A percentile compares a stretch with the other conserved stretches of the same genome.
phyloP scores from a whole-genome alignment of 2,113 vertebrate genomes.

The Cathartes aura region DNA sequence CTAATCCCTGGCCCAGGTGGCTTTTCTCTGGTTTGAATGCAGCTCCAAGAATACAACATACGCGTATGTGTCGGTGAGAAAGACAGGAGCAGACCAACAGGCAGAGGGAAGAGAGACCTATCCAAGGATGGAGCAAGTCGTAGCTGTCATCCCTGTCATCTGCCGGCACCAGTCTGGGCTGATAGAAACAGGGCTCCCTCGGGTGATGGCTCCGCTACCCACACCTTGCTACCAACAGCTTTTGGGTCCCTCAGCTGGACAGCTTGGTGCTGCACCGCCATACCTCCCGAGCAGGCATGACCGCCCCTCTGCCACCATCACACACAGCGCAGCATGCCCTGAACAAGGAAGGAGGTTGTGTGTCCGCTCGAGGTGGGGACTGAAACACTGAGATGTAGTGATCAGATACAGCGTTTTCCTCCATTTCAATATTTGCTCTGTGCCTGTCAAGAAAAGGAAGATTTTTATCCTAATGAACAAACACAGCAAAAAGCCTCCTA shows the following conservation, averaged over 20 bases:
- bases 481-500: slow-evolving; percentile 8
- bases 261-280: neutral
- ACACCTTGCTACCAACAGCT: neutral
- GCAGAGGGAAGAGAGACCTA: neutral
- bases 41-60: neutral
- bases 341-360: neutral
- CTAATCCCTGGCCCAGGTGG: neutral
- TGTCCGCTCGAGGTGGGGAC: neutral
- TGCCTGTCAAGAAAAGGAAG: neutral
- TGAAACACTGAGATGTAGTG: neutral
- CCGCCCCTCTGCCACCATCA: neutral
- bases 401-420: neutral
- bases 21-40: neutral
- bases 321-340: fast-evolving
- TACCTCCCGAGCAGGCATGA: neutral
- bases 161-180: neutral
- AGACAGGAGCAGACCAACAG: neutral
- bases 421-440: slow-evolving; percentile 43
- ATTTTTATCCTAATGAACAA: slow-evolving; percentile 35
- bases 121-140: neutral
- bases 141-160: neutral
- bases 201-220: neutral
- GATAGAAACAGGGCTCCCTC: neutral
- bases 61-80: neutral
- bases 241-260: neutral